These are phyloP conservation scores for Phallusia fumigata DNA, from an alignment of 23 tunicate genomes.

Conservation along the genomic window DNA sequence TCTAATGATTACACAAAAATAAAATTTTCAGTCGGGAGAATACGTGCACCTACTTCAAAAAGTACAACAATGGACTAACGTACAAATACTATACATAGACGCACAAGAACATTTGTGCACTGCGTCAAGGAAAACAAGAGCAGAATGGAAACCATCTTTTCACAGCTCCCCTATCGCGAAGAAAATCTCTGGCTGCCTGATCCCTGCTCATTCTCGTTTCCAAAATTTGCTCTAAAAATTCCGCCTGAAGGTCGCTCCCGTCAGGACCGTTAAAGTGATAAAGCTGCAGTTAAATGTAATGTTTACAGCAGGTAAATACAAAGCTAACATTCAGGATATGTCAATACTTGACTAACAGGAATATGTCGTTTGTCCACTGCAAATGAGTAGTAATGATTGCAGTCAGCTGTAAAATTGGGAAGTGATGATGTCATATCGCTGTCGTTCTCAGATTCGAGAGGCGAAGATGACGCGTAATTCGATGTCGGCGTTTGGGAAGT, in stretches of 20 bases:
- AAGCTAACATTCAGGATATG: too few relatives aligned
- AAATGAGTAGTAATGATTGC: background rate
- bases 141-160: background rate
- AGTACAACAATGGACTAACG: too few relatives aligned
- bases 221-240: background rate
- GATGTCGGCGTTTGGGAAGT: background rate
- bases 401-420: background rate
- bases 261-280: background rate
- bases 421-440: background rate
- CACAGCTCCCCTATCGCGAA: background rate
- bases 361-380: background rate
- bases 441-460: background rate
- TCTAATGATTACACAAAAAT: too few relatives aligned
- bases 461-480: background rate
- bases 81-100: too few relatives aligned
- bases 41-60: too few relatives aligned
- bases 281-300: background rate
- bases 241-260: background rate
- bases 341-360: background rate
- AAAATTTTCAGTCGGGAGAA: too few relatives aligned
- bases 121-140: background rate
- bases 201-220: background rate
- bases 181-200: background rate
- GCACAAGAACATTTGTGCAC: background rate
- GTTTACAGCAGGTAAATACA: background rate